Base-by-base conservation (phyloP, 2,797 vertebrate species). In the Australoheros facetus region DNA sequence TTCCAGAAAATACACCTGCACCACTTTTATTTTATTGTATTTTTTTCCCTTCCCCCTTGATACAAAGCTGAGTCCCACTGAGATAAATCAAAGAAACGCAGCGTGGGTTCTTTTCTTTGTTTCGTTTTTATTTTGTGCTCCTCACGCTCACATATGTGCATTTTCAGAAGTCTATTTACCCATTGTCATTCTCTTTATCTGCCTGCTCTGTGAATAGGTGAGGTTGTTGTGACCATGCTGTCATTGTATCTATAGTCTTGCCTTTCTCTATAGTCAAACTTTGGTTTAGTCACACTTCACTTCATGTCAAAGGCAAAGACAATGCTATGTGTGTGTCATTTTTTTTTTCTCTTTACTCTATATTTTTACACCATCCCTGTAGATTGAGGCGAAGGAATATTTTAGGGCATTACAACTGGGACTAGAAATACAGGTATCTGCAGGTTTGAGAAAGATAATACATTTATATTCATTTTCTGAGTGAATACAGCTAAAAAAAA, bases 121-220 rank as follows among this genome's bases (percentile, higher is more conserved):
- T 77, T 54, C 4, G 48, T 37, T 73, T 84, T 79, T 55, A 6
- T 70, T 82, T 69, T 85, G 73, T 39, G 34, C 64, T 82, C 39
- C 78, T 77, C 57, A 62, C 39, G 66, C 37, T 69, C 17, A 59
- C 57, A 59, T 19, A 69, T 77, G 55, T 74, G 58, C 64, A 64
- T 78, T 83, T 79, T 69, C 70, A 73, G 28, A 76, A 59, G 78
- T 58, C 72, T 89, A 56, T 86, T 88, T 84, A 75, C 70, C 56
- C 34, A 54, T 64, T 71, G 73, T 81, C 57, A 39, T 58, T 80
- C 66, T 76, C 51, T 71, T 80, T 69, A 69, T 53, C 54, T 69
- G 51, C 59, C 76, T 83, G 48, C 78, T 86, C 71, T 85, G 75
- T 66, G 30, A 37, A 82, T 28, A 42, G 48, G 26, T 32, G 17